phyloP scores from a whole-genome alignment of 2,888 invertebrate genomes.

The Lycophotia porphyrea region DNA sequence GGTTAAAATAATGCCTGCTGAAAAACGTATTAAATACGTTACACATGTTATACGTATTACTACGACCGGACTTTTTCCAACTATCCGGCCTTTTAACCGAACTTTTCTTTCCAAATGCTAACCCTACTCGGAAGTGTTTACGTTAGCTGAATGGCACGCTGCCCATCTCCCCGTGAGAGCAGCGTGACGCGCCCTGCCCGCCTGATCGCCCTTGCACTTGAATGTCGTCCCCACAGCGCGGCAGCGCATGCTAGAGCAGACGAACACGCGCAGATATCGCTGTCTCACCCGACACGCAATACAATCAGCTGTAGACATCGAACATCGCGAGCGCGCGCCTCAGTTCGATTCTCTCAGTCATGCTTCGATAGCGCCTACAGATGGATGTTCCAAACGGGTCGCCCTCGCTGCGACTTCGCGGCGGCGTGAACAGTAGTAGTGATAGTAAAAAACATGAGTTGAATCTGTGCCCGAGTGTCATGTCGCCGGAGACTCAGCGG shows the following conservation, averaged over 20 bases:
- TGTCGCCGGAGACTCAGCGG: slow-evolving; percentile 92
- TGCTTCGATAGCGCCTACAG: slow-evolving; percentile 81
- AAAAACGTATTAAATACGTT: no score
- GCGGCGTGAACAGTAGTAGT: slow-evolving; percentile 80
- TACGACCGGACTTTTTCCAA: neutral
- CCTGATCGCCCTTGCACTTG: slow-evolving; percentile 75
- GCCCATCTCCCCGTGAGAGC: slow-evolving; percentile 66
- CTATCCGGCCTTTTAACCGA: neutral
- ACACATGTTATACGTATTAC: no score
- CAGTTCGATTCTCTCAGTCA: slow-evolving; percentile 76
- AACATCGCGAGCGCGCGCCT: slow-evolving; percentile 24
- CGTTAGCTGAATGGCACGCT: slow-evolving; percentile 68
- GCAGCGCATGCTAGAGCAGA: slow-evolving; percentile 62
- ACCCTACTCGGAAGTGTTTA: slow-evolving; percentile 66
- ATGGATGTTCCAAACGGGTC: slow-evolving; percentile 86
- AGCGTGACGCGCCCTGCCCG: slow-evolving; percentile 46
- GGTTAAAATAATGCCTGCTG: neutral
- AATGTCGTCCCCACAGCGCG: slow-evolving; percentile 49
- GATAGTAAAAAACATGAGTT: slow-evolving; percentile 89
- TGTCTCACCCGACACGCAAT: slow-evolving; percentile 44
- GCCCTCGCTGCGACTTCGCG: slow-evolving; percentile 88
- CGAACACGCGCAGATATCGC: slow-evolving; percentile 55
- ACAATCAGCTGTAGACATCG: slow-evolving; percentile 62
- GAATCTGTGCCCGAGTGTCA: slow-evolving; percentile 92
- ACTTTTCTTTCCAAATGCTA: slow-evolving; percentile 5